phyloP scores from a whole-genome alignment of 1,140 invertebrate genomes.

The Drosophila takahashii region DNA sequence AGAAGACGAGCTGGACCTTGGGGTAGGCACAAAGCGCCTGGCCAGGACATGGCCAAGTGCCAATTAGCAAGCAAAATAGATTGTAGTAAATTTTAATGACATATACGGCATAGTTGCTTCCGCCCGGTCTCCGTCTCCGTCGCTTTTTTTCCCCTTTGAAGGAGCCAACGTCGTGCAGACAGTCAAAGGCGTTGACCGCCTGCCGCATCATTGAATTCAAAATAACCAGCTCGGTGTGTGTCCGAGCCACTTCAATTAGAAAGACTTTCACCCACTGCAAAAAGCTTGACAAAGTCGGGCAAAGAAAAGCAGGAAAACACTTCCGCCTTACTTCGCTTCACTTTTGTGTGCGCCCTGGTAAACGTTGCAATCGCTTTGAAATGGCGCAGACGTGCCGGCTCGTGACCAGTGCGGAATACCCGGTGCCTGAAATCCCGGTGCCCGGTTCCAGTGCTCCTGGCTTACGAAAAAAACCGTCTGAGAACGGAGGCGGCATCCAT shows the following conservation, averaged over 20 bases:
- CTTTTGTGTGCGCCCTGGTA: constrained; percentile 71
- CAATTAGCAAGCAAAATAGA: constrained; percentile 83
- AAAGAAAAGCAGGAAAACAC: constrained; percentile 74
- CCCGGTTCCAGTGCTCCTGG: constrained; percentile 2
- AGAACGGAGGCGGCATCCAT: constrained; percentile 50
- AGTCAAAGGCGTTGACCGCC: constrained; percentile 77
- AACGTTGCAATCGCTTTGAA: constrained; percentile 80
- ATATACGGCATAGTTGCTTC: constrained; percentile 60
- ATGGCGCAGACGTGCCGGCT: constrained; percentile 73
- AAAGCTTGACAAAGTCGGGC: constrained; percentile 60
- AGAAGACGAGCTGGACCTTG: constrained; percentile 36
- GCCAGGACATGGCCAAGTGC: constrained; percentile 70
- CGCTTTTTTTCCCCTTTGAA: constrained; percentile 43
- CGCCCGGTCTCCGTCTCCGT: constrained; percentile 24
- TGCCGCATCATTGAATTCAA: constrained; percentile 79
- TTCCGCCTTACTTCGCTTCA: constrained; percentile 74
- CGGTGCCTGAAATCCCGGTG: background rate
- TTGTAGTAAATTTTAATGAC: constrained; percentile 82
- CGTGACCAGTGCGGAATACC: constrained; percentile 9
- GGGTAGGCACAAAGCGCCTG: constrained; percentile 24
- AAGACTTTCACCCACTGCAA: constrained; percentile 78
- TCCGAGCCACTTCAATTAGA: constrained; percentile 79
- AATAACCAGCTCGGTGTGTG: constrained; percentile 52
- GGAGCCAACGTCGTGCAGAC: constrained; percentile 44
- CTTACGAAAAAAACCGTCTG: constrained; percentile 71